These are phyloP conservation scores for Heliconius hewitsoni DNA, from an alignment of 1,140 invertebrate species.

Conservation along the genomic window DNA sequence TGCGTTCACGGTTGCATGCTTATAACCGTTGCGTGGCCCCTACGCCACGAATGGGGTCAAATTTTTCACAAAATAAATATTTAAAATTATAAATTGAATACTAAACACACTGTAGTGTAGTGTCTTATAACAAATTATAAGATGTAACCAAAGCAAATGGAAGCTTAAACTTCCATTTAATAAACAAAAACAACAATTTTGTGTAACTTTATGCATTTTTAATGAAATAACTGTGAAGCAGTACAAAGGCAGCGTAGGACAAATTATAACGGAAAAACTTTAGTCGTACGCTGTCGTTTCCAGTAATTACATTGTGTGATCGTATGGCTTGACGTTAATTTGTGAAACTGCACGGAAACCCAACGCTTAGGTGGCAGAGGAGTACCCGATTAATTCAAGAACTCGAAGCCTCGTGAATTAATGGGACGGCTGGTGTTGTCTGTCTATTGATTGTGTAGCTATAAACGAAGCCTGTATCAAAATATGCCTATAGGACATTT, in stretches of 20 bases:
- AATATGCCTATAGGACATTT: not conserved
- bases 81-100: too few species aligned
- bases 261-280: conserved; percentile 42
- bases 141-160: not conserved
- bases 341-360: conserved; percentile 71
- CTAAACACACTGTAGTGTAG: too few species aligned
- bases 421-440: conserved; percentile 53
- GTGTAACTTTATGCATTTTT: conserved; percentile 4
- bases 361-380: conserved; percentile 60
- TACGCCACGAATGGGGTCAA: too few species aligned
- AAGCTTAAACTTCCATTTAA: conserved; percentile 2
- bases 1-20: too few species aligned
- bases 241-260: conserved; percentile 14
- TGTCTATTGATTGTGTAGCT: conserved; percentile 62
- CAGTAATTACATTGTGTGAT: conserved; percentile 61
- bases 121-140: not conserved
- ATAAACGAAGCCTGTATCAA: not conserved
- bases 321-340: conserved; percentile 65
- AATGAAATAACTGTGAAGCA: conserved; percentile 30
- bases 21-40: too few species aligned
- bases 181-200: conserved; percentile 8
- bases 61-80: too few species aligned
- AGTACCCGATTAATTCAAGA: conserved; percentile 72
- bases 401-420: conserved; percentile 66
- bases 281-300: conserved; percentile 37